Percentiles rank a stretch among this genome's conserved stretches.
phyloP scores from a whole-genome alignment of 2,888 invertebrate species.

The Oasisia sp. region DNA sequence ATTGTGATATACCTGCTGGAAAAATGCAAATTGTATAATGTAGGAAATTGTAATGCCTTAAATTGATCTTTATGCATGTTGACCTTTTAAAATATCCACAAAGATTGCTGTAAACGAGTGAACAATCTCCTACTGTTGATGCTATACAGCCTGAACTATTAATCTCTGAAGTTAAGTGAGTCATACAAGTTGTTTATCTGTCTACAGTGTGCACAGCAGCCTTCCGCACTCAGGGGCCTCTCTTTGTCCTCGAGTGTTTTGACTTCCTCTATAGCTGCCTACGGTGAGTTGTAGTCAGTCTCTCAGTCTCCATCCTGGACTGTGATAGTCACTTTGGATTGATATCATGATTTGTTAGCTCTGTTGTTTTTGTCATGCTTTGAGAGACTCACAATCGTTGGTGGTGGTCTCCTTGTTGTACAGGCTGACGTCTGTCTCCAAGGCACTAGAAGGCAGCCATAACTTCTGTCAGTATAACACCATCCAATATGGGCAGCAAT shows the following conservation, averaged over 20 bases:
- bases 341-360: neutral
- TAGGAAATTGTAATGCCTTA: neutral
- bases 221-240: conserved; percentile 48
- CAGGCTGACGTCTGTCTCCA: too few species aligned
- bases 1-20: too few species aligned
- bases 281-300: conserved; percentile 47
- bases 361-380: too few species aligned
- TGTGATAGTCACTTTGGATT: neutral
- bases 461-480: too few species aligned
- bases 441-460: too few species aligned
- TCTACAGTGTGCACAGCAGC: conserved; percentile 52
- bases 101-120: neutral
- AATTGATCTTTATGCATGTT: neutral
- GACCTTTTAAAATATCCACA: neutral
- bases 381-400: too few species aligned
- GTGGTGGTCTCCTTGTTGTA: too few species aligned
- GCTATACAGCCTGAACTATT: neutral
- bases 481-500: too few species aligned
- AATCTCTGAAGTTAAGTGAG: neutral
- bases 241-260: conserved; percentile 53
- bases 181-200: neutral
- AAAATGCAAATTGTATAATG: too few species aligned
- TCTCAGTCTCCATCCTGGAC: neutral
- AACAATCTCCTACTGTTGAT: neutral
- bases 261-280: conserved; percentile 60